phyloP scores from a whole-genome alignment of 2,113 vertebrate genomes.

The Boulengeromyrus knoepffleri region DNA sequence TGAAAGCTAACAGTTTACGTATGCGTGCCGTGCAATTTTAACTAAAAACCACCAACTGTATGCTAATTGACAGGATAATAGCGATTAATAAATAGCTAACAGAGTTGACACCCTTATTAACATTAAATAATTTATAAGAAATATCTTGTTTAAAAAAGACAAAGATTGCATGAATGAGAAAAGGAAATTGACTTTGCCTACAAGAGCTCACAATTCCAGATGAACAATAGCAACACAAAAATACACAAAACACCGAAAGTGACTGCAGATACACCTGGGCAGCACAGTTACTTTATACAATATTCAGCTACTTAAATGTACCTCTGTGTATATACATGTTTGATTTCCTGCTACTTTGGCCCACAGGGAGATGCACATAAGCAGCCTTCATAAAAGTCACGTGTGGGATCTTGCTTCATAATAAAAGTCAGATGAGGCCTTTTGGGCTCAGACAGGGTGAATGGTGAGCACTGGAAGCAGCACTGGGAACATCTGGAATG shows the following conservation, averaged over 20 bases:
- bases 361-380: neutral
- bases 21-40: neutral
- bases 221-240: neutral
- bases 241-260: neutral
- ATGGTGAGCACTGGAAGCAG: neutral
- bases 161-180: neutral
- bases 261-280: neutral
- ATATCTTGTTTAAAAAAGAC: slow-evolving; percentile 1
- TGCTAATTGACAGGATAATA: neutral
- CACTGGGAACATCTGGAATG: neutral
- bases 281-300: neutral
- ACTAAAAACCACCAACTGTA: neutral
- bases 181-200: neutral
- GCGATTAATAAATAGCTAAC: neutral
- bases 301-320: neutral
- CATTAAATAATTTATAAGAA: slow-evolving; percentile 34
- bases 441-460: neutral
- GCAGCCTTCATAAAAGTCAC: neutral
- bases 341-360: neutral
- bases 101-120: neutral
- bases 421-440: neutral
- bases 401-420: neutral
- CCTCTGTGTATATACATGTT: neutral
- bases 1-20: neutral
- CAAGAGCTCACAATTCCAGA: neutral